Evolutionary conservation across 1,140 invertebrate genomes (phyloP), one percentile per base, ranked within the genome.

Genomic region (Oryzaephilus surinamensis): DNA sequence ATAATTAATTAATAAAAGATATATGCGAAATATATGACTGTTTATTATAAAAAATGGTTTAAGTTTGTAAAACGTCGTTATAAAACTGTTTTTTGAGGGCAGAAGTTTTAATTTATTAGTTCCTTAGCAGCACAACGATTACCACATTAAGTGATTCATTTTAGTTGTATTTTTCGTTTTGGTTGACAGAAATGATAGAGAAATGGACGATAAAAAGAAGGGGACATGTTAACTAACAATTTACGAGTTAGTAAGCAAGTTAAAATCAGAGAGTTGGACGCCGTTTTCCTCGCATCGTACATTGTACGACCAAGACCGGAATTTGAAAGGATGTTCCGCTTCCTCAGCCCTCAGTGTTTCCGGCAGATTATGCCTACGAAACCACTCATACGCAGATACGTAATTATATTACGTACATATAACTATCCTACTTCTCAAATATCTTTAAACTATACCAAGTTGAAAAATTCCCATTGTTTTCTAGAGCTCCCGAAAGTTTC

Each of bases 261-360:
- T 38, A 38, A 38, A 38, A 20, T 38, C 36, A 26, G n/a, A 21
- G 33, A 36, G 33, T 36, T 34, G 26, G 36, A 19, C 28, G 36
- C 10, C 23, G 14, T 38, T 37, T 33, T 41, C 42, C 28, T 46
- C 32, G 33, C 44, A 46, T 42, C 39, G 35, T 41, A 27, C 33
- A 36, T 36, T 46, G 38, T 41, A 38, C 33, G 38, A 36, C 38
- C n/a, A 37, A 39, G 35, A 33, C 38, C 33, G 43, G 43, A 45
- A 45, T 32, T 26, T 36, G 38, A 38, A 38, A 35, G 38, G 44
- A 46, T 41, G 44, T 46, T 46, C 39, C 39, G 38, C 32, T 46
- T 40, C 39, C 40, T 32, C 30, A 42, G 38, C 38, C 34, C 42
- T 45, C 40, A 46, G 44, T 46, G 40, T 40, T 46, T 46, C 44